Conservation (phyloP, 2,113 vertebrate species). For the Dipodomys spectabilis region DNA sequence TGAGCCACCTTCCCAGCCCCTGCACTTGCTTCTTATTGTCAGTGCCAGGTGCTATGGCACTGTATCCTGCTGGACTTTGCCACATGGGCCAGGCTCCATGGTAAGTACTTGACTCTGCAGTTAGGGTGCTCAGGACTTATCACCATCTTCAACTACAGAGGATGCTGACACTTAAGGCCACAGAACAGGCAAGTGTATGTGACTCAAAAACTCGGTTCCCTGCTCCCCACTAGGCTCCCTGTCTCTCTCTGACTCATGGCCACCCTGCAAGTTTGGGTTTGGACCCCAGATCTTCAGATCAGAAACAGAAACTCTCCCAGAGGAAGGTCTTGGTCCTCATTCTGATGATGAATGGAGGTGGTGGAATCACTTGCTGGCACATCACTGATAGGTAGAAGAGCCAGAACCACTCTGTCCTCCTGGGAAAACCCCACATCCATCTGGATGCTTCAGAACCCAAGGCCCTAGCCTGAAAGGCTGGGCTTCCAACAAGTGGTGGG, state of each 20-base stretch:
- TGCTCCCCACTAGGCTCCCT: not conserved
- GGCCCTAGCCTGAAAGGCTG: not conserved
- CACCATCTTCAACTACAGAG: not conserved
- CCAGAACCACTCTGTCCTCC: not conserved
- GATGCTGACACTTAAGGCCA: not conserved
- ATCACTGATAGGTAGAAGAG: rapidly evolving
- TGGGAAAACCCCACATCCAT: rapidly evolving
- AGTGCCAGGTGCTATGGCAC: not conserved
- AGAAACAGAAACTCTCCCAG: not conserved
- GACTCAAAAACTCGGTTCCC: not conserved
- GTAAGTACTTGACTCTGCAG: rapidly evolving
- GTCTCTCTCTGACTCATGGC: not conserved
- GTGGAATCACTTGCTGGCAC: rapidly evolving
- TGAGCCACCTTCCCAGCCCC: too few relatives aligned
- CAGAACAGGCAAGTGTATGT: not conserved
- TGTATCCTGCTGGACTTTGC: not conserved
- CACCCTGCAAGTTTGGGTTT: not conserved
- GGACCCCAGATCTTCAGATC: not conserved
- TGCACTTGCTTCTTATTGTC: not conserved
- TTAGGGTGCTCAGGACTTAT: not conserved
- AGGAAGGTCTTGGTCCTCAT: not conserved
- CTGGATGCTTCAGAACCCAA: not conserved
- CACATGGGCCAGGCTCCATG: not conserved
- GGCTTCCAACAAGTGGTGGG: not conserved
- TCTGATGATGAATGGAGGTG: not conserved